Conservation (phyloP, 2,113 vertebrate genomes). For the Alligator sinensis region DNA sequence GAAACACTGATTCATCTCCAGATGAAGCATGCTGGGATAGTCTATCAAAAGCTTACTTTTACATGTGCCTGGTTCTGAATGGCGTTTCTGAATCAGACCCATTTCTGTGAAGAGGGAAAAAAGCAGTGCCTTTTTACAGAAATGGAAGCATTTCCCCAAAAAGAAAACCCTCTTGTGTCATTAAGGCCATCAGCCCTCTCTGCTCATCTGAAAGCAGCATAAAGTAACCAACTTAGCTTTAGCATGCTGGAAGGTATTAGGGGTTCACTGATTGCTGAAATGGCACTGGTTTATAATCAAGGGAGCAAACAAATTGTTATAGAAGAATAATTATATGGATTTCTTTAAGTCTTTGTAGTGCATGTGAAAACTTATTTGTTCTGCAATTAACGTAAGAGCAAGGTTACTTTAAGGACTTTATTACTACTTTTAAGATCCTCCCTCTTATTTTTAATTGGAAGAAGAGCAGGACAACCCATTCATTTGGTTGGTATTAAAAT, state of each 20-base stretch:
- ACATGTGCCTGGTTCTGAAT: accelerated
- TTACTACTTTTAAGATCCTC: not conserved
- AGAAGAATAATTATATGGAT: not conserved
- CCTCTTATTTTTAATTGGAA: not conserved
- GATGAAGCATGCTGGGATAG: not conserved
- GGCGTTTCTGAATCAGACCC: not conserved
- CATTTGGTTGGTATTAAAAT: not conserved
- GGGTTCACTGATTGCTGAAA: not conserved
- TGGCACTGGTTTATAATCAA: not conserved
- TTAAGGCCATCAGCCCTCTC: not conserved
- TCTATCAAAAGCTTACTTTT: not conserved
- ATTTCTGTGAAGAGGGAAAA: not conserved
- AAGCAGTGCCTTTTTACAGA: too few relatives aligned
- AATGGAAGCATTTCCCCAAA: too few relatives aligned
- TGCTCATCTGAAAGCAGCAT: not conserved
- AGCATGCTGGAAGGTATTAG: not conserved
- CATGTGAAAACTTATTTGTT: not conserved
- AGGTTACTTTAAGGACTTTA: not conserved
- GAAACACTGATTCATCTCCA: not conserved
- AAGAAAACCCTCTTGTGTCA: not conserved
- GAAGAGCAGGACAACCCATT: not conserved
- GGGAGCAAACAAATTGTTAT: not conserved
- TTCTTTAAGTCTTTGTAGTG: not conserved
- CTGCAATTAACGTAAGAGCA: not conserved
- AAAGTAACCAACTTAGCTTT: constrained; percentile 7